Evolutionary conservation across 1,140 invertebrate genomes (phyloP).

Genomic region (Dendrolimus punctatus): DNA sequence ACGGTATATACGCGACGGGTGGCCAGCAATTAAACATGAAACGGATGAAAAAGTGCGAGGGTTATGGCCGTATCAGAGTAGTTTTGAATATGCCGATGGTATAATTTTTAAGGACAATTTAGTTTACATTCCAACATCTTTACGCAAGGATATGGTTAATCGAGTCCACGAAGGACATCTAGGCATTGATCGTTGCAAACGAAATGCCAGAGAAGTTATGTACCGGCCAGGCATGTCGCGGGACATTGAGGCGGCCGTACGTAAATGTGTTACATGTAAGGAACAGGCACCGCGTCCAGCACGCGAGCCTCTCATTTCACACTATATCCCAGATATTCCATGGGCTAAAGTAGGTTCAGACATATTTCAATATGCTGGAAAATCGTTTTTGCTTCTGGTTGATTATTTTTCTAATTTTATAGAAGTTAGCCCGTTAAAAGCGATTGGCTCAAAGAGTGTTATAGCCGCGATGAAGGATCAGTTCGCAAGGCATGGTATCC

Average conservation of each 20-base stretch:
- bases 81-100: constrained; percentile 18
- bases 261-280: constrained; percentile 5
- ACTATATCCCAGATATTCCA: constrained; percentile 21
- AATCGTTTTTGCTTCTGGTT: constrained; percentile 12
- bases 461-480: no score
- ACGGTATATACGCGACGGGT: constrained; percentile 9
- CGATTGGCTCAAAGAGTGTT: no score
- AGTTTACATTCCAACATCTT: constrained; percentile 25
- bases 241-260: constrained; percentile 28
- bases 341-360: constrained; percentile 33
- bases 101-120: constrained; percentile 21
- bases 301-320: constrained; percentile 23
- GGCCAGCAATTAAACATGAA: constrained; percentile 12
- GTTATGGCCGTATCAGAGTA: constrained; percentile 18
- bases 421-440: no score
- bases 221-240: constrained; percentile 36
- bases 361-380: constrained; percentile 21
- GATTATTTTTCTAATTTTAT: background rate
- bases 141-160: constrained; percentile 29
- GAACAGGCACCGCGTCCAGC: constrained; percentile 4
- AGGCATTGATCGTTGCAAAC: constrained; percentile 25
- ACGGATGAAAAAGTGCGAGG: constrained; percentile 4
- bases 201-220: constrained; percentile 30
- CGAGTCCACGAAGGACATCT: constrained; percentile 35
- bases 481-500: no score